These are phyloP conservation scores for Falco naumanni DNA, from an alignment of 2,797 vertebrate genomes.

Conservation along the genomic window DNA sequence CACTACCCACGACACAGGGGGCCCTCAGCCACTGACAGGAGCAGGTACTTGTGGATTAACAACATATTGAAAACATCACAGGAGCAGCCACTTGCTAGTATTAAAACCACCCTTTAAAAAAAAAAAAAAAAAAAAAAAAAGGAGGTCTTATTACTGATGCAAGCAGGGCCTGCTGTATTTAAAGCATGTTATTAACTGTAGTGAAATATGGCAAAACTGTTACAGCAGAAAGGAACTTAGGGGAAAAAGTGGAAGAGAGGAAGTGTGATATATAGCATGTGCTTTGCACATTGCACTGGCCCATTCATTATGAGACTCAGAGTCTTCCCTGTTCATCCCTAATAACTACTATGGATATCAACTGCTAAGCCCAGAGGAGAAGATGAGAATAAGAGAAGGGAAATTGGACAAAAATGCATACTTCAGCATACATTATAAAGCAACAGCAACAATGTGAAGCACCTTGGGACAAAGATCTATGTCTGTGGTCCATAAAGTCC, in stretches of 20 bases:
- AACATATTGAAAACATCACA: conserved; percentile 36
- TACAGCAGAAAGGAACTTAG: neutral
- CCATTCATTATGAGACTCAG: neutral
- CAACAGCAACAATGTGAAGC: neutral
- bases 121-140: neutral
- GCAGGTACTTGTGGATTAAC: conserved; percentile 11
- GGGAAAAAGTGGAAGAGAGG: neutral
- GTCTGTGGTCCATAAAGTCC: neutral
- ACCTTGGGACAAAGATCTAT: neutral
- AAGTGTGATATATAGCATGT: neutral
- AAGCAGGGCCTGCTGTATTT: neutral
- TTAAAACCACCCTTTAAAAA: neutral
- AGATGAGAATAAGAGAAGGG: neutral
- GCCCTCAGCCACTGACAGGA: neutral
- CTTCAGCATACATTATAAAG: neutral
- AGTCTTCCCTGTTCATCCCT: neutral
- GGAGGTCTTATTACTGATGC: neutral
- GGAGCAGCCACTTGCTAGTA: conserved; percentile 31
- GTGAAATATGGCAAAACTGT: neutral
- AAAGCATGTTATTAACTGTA: neutral
- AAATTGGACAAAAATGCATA: neutral
- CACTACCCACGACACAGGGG: neutral
- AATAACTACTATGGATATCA: neutral
- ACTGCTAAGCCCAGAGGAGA: neutral
- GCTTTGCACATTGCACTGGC: rapidly evolving